A percentile compares a stretch with the other conserved stretches of the same genome.
Evolutionary conservation across 1,140 invertebrate species (phyloP).

Genomic region (Dendrolimus punctatus): DNA sequence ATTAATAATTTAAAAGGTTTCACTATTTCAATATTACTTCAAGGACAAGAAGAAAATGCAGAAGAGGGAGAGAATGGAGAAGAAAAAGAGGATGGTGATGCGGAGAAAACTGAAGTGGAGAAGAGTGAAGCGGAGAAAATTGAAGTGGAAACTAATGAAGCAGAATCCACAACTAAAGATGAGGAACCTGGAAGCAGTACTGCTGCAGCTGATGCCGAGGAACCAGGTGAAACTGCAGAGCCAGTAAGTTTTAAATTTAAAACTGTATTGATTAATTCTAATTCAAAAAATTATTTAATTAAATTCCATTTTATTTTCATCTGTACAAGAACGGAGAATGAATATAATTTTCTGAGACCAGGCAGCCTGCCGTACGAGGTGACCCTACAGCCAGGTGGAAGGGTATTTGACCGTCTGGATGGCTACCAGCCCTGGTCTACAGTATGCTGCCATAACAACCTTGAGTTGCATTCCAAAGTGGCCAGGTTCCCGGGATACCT

Average conservation of each 20-base stretch:
- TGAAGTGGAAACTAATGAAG: not conserved
- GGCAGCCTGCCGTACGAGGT: no score
- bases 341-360: no score
- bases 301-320: not conserved
- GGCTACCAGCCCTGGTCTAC: no score
- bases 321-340: no score
- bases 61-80: constrained; percentile 30
- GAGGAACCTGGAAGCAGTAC: constrained; percentile 33
- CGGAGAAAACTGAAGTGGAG: constrained; percentile 29
- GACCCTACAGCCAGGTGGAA: no score
- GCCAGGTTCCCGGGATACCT: no score
- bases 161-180: constrained; percentile 35
- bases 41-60: constrained; percentile 28
- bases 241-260: constrained; percentile 27
- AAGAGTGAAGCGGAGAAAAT: constrained; percentile 31
- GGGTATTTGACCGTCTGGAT: no score
- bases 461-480: no score
- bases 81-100: constrained; percentile 21
- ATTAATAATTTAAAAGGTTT: constrained; percentile 1
- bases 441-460: no score
- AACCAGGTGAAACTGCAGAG: constrained; percentile 39
- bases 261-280: not conserved
- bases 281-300: constrained; percentile 3
- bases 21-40: constrained; percentile 9
- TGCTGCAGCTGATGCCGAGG: constrained; percentile 21